These are phyloP conservation scores for Tromatobia lineatoria DNA, from an alignment of 2,888 invertebrate genomes.

Conservation along the genomic window DNA sequence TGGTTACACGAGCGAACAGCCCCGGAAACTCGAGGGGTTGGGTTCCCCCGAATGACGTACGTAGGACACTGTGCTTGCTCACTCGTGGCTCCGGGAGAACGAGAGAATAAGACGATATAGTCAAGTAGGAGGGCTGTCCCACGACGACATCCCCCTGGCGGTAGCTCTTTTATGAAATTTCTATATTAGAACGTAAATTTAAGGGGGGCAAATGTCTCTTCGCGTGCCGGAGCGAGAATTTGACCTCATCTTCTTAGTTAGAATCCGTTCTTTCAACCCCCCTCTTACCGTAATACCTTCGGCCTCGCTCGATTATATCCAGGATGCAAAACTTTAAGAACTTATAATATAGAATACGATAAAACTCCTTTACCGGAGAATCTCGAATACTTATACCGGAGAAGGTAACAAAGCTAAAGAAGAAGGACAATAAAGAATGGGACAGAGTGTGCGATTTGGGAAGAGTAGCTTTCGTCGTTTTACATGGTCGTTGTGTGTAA, in stretches of 20 bases:
- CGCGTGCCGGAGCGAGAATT: constrained; percentile 58
- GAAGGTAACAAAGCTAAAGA: not conserved
- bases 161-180: constrained; percentile 72
- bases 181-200: constrained; percentile 73
- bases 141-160: constrained; percentile 28
- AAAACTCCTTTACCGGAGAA: constrained; percentile 13
- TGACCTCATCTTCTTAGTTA: constrained; percentile 57
- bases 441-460: not conserved
- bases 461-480: constrained; percentile 16
- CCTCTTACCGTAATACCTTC: not conserved
- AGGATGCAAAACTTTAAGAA: constrained; percentile 22
- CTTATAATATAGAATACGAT: constrained; percentile 11
- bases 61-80: constrained; percentile 38
- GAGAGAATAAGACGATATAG: constrained; percentile 46
- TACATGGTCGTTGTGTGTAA: not conserved
- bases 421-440: not conserved
- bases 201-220: constrained; percentile 41
- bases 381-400: not conserved
- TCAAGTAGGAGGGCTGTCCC: constrained; percentile 37
- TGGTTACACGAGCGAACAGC: constrained; percentile 41
- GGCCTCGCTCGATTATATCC: constrained; percentile 13
- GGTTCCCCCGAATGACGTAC: constrained; percentile 57
- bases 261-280: constrained; percentile 32
- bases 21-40: constrained; percentile 51
- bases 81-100: constrained; percentile 43